Conservation (phyloP, 2,797 vertebrate genomes). For the Pipistrellus pygmaeus region DNA sequence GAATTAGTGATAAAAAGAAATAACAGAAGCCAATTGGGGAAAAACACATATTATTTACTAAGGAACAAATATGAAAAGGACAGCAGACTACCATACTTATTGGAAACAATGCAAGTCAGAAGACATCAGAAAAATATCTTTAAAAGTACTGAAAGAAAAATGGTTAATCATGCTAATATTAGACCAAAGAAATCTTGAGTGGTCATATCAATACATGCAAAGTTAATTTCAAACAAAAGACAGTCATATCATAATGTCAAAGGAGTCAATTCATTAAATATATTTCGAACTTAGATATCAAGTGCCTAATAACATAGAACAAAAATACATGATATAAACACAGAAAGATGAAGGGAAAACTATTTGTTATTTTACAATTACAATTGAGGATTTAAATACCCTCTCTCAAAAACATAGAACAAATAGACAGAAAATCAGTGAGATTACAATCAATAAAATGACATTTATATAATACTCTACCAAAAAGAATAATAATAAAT, state of each 20-base stretch:
- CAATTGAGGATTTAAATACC: not conserved
- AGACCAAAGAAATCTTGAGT: not conserved
- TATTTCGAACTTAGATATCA: not conserved
- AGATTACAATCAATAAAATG: not conserved
- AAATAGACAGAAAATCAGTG: conserved; percentile 36
- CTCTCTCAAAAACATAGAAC: conserved; percentile 23
- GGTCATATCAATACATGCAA: not conserved
- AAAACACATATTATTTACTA: not conserved
- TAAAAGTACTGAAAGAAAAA: conserved; percentile 42
- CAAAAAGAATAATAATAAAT: conserved; percentile 36
- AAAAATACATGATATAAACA: conserved; percentile 49
- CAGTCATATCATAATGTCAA: conserved; percentile 23
- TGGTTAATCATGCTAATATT: not conserved
- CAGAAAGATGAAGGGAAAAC: not conserved
- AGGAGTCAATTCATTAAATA: conserved; percentile 29
- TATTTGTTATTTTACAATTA: not conserved
- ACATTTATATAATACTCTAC: conserved; percentile 1
- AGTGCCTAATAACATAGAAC: conserved; percentile 4
- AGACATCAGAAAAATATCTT: conserved; percentile 20
- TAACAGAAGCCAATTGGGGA: not conserved
- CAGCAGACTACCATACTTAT: not conserved
- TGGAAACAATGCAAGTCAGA: conserved; percentile 7
- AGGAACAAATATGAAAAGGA: conserved; percentile 12
- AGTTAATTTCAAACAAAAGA: conserved; percentile 13
- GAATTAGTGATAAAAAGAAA: conserved; percentile 50